These are phyloP conservation scores for Scartelaos histophorus DNA, from an alignment of 2,113 vertebrate genomes.

Conservation along the genomic window DNA sequence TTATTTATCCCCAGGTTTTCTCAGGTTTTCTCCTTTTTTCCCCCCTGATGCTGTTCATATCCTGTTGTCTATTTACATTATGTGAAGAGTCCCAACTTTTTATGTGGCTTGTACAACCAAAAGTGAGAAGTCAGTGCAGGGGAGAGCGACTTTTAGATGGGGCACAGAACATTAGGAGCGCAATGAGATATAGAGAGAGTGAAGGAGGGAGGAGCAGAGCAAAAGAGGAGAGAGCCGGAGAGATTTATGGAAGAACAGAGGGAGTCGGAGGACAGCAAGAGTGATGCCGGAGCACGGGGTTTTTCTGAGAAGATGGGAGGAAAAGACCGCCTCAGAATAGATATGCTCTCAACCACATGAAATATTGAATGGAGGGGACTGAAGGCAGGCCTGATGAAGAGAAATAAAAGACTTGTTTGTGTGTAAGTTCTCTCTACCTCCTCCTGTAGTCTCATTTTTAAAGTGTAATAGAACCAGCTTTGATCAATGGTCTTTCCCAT, in stretches of 20 bases:
- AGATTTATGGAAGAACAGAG: conserved; percentile 71
- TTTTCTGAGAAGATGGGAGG: conserved; percentile 54
- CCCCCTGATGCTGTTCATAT: neutral
- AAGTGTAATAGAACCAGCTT: conserved; percentile 1
- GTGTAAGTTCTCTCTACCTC: conserved; percentile 20
- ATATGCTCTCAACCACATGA: conserved; percentile 79
- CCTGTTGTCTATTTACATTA: neutral
- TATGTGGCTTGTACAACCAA: conserved; percentile 17
- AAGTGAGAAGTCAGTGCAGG: conserved; percentile 47
- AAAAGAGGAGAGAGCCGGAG: conserved; percentile 22
- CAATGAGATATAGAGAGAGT: conserved; percentile 69
- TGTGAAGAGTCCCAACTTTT: neutral
- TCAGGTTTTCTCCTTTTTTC: too few relatives aligned
- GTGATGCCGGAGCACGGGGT: conserved; percentile 56
- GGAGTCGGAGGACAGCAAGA: conserved; percentile 67
- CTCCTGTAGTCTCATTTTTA: conserved; percentile 4
- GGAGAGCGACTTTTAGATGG: conserved; percentile 59
- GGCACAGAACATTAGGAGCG: conserved; percentile 72
- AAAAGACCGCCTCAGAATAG: conserved; percentile 78
- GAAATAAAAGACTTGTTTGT: conserved; percentile 77
- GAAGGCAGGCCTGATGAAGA: conserved; percentile 81
- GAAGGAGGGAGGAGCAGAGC: conserved; percentile 9
- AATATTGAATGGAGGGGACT: conserved; percentile 79
- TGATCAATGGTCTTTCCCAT: conserved; percentile 1
- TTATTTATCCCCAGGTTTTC: too few relatives aligned